A percentile compares a stretch with the other conserved stretches of the same genome.
Evolutionary conservation across 2,113 vertebrate genomes (phyloP).

Genomic region (Anoplopoma fimbria): DNA sequence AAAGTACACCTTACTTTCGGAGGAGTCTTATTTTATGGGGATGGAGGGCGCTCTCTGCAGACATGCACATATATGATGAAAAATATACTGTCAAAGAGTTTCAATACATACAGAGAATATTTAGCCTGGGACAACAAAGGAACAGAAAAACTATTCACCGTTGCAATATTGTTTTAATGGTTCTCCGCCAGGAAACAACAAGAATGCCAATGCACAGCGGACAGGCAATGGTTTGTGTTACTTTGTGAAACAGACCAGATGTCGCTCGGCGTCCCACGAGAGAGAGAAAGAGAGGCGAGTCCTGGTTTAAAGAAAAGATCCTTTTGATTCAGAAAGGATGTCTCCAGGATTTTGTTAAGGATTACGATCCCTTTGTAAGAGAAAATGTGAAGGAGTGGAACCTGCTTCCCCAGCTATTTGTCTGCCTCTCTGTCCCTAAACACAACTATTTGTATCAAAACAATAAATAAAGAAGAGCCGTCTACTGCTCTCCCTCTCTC

Average conservation of each 20-base stretch:
- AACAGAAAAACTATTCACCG: neutral
- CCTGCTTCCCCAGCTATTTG: neutral
- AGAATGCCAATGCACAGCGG: neutral
- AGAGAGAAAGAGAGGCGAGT: neutral
- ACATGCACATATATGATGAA: neutral
- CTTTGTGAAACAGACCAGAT: neutral
- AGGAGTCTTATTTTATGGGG: neutral
- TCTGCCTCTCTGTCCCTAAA: constrained; percentile 14
- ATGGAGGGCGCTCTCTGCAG: no score
- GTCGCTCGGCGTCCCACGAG: neutral
- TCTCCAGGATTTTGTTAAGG: neutral
- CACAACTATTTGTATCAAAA: constrained; percentile 1
- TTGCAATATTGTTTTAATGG: neutral
- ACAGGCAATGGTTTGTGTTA: neutral
- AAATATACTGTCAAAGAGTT: neutral
- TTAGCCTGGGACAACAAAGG: neutral
- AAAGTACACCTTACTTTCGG: neutral
- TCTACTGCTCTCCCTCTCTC: neutral
- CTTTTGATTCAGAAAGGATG: neutral
- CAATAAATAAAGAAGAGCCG: neutral
- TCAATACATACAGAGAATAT: neutral
- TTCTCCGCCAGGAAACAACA: neutral
- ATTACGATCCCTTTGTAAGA: neutral
- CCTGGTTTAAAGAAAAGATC: neutral
- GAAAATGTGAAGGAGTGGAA: neutral